Conservation (phyloP, 2,797 vertebrate species). For the Cryptoprocta ferox region DNA sequence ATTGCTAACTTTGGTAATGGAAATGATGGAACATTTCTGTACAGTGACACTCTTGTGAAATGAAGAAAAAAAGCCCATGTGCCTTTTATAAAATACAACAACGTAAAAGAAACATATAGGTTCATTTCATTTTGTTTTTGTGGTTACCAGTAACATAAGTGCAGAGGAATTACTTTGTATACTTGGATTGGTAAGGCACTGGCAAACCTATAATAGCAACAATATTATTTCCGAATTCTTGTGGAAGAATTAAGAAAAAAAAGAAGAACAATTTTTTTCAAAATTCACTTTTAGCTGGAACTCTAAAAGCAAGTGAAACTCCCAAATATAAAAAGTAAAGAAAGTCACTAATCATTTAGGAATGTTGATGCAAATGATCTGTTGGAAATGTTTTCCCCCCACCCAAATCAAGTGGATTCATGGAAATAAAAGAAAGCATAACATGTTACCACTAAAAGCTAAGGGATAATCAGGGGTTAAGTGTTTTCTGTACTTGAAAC, state of each 20-base stretch:
- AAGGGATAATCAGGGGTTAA: constrained; percentile 24
- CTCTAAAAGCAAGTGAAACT: constrained; percentile 36
- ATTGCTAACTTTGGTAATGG: background rate
- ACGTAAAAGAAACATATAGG: background rate
- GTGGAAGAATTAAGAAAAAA: background rate
- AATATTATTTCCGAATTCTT: background rate
- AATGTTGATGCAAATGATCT: background rate
- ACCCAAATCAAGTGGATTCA: background rate
- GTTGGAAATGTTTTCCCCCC: background rate
- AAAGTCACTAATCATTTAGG: background rate
- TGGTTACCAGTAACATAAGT: background rate
- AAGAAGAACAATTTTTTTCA: background rate
- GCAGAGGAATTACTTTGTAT: background rate
- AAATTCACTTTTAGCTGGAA: constrained; percentile 5
- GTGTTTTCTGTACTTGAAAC: background rate
- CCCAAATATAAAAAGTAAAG: background rate
- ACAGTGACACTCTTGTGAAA: background rate
- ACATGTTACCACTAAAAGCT: background rate
- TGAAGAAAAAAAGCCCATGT: background rate
- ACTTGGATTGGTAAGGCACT: background rate
- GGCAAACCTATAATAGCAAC: background rate
- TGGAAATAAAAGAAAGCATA: background rate
- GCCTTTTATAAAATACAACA: background rate
- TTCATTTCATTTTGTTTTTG: background rate
- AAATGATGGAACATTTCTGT: background rate